phyloP scores from a whole-genome alignment of 2,113 vertebrate genomes.

The Microcebus griseorufus region DNA sequence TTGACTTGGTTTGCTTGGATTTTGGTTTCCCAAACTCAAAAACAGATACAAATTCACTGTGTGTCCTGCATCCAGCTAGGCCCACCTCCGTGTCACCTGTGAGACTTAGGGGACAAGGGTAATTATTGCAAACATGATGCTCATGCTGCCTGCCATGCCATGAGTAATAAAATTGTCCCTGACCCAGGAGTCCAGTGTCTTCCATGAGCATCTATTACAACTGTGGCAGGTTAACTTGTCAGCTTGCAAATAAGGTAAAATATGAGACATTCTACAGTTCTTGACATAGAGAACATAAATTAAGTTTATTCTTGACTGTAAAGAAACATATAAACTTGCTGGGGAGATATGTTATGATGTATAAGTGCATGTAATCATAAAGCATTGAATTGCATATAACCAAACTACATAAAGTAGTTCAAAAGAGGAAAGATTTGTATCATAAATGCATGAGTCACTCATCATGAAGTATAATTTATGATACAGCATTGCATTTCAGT shows the following conservation, averaged over 20 bases:
- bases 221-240: not conserved
- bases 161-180: not conserved
- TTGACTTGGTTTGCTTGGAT: not conserved
- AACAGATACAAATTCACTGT: not conserved
- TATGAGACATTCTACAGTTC: not conserved
- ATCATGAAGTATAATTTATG: slow-evolving; percentile 13
- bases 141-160: not conserved
- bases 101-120: not conserved
- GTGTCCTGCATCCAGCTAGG: not conserved
- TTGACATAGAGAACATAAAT: not conserved
- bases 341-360: not conserved
- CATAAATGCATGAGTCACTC: not conserved
- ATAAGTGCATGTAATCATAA: not conserved
- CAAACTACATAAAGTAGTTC: not conserved
- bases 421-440: not conserved
- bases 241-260: not conserved
- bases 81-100: fast-evolving
- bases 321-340: not conserved
- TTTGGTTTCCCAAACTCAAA: not conserved
- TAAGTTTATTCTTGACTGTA: not conserved
- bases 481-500: not conserved
- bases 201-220: not conserved
- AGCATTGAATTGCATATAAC: not conserved
- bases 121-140: not conserved
- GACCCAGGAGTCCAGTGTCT: not conserved